Evolutionary conservation across 2,888 invertebrate genomes (phyloP), one percentile per base, ranked within the genome.

Genomic region (Sinotaia quadrata): DNA sequence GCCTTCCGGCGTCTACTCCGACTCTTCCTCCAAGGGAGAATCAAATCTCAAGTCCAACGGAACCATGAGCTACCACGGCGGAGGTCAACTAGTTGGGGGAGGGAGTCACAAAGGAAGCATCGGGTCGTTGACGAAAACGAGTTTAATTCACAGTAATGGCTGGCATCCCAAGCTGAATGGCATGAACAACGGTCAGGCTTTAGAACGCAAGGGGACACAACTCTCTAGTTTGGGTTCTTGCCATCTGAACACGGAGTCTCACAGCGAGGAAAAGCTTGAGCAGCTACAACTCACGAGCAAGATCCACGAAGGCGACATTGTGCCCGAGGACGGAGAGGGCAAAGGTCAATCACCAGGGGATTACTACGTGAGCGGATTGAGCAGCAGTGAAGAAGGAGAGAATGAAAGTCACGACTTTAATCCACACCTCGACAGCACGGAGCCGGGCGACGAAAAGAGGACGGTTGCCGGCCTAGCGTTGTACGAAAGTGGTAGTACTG

Each of bases 1-100:
- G 56, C 77, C 75, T 41, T 79, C 81, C 8, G 31, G 27, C 54
- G 73, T 78, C 4, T 70, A 76, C 69, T 77, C 80, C 1, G 82
- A 83, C 37, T 73, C 78, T 21, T 78, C 80, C 2, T 83, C 83
- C 27, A 81, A 80, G 62, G 78, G 69, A 10, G 76, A 70, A 12
- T 62, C 67, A 36, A 75, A 75, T 57, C 54, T 62, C 10, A 67
- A 60, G 49, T 68, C 70, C 33, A 62, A 57, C 34, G 49, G 33
- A n/a, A 24, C 47, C 18, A 63, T 51, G 27, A 58, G 37, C 24
- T 41, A 54, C 34, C 44, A 59, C 34, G 66, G 47, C 29, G 61
- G 36, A 66, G 71, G 34, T 31, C 61, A 49, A 24, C 34, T 7
- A 34, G 47, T 24, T 29, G 49, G 41, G 18, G 51, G 63, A 4